These are phyloP conservation scores for Drosophila suzukii DNA, from an alignment of 1,140 invertebrate genomes.

Conservation along the genomic window DNA sequence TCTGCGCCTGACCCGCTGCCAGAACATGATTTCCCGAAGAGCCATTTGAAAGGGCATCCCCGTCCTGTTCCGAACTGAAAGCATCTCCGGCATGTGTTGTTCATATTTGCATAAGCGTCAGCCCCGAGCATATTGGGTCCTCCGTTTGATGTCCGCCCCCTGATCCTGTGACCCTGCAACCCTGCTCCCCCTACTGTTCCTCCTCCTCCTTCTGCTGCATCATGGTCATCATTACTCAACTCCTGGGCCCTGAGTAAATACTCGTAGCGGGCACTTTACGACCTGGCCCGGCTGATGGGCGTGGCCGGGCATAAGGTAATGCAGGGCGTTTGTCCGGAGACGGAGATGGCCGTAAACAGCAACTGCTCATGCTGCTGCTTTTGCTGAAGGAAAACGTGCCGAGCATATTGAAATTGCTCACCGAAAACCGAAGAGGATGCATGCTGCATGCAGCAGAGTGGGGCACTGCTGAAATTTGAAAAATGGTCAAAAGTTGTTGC, in stretches of 20 bases:
- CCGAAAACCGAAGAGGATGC: slow-evolving; percentile 28
- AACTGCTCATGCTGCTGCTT: slow-evolving; percentile 37
- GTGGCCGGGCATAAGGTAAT: slow-evolving; percentile 40
- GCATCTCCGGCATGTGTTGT: slow-evolving; percentile 48
- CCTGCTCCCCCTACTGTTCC: neutral
- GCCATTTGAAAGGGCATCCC: slow-evolving; percentile 9
- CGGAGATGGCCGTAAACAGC: slow-evolving; percentile 53
- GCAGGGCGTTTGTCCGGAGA: slow-evolving; percentile 22
- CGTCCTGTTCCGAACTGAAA: slow-evolving; percentile 20
- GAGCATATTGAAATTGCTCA: slow-evolving; percentile 54
- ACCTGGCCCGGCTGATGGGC: slow-evolving; percentile 39
- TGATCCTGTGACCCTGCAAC: slow-evolving; percentile 5
- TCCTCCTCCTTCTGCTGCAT: slow-evolving; percentile 32
- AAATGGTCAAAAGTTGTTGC: slow-evolving; percentile 60
- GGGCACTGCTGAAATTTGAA: slow-evolving; percentile 52
- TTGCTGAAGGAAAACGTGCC: slow-evolving; percentile 31
- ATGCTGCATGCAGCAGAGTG: slow-evolving; percentile 1
- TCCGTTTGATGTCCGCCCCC: slow-evolving; percentile 17
- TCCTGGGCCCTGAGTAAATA: slow-evolving; percentile 57
- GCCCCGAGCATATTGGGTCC: slow-evolving; percentile 37
- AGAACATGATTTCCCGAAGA: neutral
- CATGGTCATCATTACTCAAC: slow-evolving; percentile 66
- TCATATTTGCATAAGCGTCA: slow-evolving; percentile 57
- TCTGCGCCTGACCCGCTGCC: slow-evolving; percentile 19
- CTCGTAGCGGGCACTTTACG: slow-evolving; percentile 52